These are phyloP conservation scores for Trigoniulus corallinus DNA, from an alignment of 1,140 invertebrate species.

Conservation along the genomic window DNA sequence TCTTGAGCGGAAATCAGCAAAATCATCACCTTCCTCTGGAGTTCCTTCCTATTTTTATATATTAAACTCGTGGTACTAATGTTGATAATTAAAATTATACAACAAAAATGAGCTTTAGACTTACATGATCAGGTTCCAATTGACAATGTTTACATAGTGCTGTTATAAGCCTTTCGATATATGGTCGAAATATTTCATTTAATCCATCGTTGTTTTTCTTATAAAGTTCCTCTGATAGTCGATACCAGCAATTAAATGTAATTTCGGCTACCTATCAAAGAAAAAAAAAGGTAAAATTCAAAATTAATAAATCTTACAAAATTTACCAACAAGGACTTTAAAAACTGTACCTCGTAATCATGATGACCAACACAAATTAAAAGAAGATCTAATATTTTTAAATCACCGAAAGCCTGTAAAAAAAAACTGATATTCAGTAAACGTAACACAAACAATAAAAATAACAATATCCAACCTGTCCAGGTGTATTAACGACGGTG, in stretches of 20 bases:
- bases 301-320: not conserved
- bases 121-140: constrained; percentile 74
- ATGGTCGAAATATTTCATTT: constrained; percentile 65
- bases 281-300: no score
- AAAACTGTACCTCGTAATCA: constrained; percentile 86
- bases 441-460: not conserved
- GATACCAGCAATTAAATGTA: constrained; percentile 94
- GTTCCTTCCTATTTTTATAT: constrained; percentile 48
- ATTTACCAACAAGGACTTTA: no score
- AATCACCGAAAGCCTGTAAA: constrained; percentile 39
- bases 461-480: constrained; percentile 18
- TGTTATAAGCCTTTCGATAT: constrained; percentile 73
- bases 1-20: constrained; percentile 70
- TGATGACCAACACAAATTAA: constrained; percentile 87
- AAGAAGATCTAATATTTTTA: constrained; percentile 74
- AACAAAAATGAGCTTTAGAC: no score
- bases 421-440: constrained; percentile 8
- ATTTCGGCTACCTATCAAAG: constrained; percentile 88
- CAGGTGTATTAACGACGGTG: constrained; percentile 46
- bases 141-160: constrained; percentile 71
- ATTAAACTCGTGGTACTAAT: no score
- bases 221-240: constrained; percentile 84
- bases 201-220: constrained; percentile 62
- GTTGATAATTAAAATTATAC: no score
- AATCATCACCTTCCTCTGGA: constrained; percentile 74